These are phyloP conservation scores for Morbakka virulenta DNA, from an alignment of 30 jellyfish, hydroid and myxozoan species.

Conservation along the genomic window DNA sequence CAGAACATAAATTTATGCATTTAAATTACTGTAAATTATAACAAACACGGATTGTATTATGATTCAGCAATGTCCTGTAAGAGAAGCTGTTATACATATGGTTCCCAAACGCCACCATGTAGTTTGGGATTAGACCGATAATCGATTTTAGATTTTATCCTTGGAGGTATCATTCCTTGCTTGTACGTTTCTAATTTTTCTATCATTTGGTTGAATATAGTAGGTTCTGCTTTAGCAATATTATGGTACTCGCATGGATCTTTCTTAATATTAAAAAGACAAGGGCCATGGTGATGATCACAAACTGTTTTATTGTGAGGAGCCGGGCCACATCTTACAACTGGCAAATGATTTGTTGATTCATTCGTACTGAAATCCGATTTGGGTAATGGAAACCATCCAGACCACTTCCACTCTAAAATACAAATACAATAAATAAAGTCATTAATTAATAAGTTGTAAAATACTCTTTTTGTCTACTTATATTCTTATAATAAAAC, in stretches of 20 bases:
- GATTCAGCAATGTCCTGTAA: too few species aligned
- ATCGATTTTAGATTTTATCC: conserved; percentile 52
- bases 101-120: conserved; percentile 92
- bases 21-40: too few species aligned
- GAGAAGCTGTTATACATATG: too few species aligned
- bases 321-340: conserved; percentile 53
- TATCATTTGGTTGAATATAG: conserved; percentile 29
- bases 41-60: too few species aligned
- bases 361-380: not conserved
- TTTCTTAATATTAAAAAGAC: conserved; percentile 54
- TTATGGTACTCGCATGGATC: conserved; percentile 90
- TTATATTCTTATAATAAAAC: too few species aligned
- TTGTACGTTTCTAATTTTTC: conserved; percentile 34
- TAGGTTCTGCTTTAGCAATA: conserved; percentile 59
- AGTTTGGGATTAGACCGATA: conserved; percentile 75
- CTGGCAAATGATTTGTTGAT: conserved; percentile 9
- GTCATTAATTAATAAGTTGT: too few species aligned
- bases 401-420: conserved; percentile 70
- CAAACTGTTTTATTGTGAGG: conserved; percentile 60
- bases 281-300: conserved; percentile 32
- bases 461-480: too few species aligned
- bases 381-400: conserved; percentile 92
- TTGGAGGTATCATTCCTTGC: conserved; percentile 53
- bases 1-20: too few species aligned
- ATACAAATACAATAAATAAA: too few species aligned